Conservation (phyloP, 2,888 invertebrate genomes). For the Sericinus montela region DNA sequence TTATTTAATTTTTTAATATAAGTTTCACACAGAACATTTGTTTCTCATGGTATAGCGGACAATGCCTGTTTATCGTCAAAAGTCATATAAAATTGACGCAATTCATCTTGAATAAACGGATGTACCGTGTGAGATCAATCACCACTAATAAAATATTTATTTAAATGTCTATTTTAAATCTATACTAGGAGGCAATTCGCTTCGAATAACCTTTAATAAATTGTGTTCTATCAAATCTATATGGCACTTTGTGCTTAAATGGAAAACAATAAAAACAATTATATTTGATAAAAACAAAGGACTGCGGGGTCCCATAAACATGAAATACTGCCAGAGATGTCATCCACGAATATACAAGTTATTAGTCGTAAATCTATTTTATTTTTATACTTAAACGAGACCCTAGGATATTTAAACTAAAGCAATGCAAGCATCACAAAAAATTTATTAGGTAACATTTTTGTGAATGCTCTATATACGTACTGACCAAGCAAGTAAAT, state of each 20-base stretch:
- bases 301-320: conserved; percentile 37
- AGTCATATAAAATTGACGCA: background rate
- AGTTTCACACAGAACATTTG: too few relatives aligned
- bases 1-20: too few relatives aligned
- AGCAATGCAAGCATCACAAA: conserved; percentile 6
- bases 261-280: conserved; percentile 30
- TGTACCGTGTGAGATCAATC: background rate
- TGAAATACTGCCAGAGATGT: conserved; percentile 78
- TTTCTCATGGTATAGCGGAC: too few relatives aligned
- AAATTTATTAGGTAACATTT: conserved; percentile 21
- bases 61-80: background rate
- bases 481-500: conserved; percentile 44
- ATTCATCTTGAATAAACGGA: background rate
- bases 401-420: conserved; percentile 12
- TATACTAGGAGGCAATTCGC: background rate
- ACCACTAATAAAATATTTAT: conserved; percentile 5
- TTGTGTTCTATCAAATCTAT: conserved; percentile 11
- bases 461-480: conserved; percentile 14
- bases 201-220: conserved; percentile 7
- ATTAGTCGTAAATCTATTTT: conserved; percentile 3
- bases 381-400: conserved; percentile 25
- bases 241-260: conserved; percentile 30
- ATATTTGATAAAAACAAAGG: conserved; percentile 40
- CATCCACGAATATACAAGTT: conserved; percentile 56
- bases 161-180: conserved; percentile 7